Conservation (phyloP, 2,888 invertebrate genomes). For the Teleogryllus oceanicus region DNA sequence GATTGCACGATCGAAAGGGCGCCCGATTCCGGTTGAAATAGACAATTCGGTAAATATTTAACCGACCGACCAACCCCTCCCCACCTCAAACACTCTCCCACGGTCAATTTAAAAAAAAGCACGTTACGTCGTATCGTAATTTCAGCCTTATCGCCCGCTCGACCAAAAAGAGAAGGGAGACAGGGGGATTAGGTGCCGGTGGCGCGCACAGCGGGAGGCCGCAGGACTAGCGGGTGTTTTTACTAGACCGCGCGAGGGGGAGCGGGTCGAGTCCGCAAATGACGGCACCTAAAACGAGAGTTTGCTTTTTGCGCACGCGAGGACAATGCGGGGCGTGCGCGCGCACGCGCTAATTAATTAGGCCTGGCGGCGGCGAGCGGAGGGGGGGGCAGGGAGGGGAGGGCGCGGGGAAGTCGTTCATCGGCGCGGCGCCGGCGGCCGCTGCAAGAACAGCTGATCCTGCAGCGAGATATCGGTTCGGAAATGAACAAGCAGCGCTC, state of each 20-base stretch:
- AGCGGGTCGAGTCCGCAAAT: too few relatives aligned
- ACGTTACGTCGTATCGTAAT: not conserved
- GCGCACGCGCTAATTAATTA: not conserved
- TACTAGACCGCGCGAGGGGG: not conserved
- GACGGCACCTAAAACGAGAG: not conserved
- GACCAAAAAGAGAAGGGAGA: not conserved
- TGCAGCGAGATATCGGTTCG: constrained; percentile 6
- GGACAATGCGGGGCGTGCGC: not conserved
- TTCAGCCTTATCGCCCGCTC: not conserved
- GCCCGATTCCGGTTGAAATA: not conserved
- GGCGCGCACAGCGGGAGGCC: not conserved
- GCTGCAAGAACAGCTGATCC: not conserved
- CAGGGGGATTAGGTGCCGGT: not conserved
- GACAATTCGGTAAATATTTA: constrained; percentile 1
- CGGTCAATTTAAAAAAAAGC: not conserved
- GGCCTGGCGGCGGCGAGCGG: not conserved
- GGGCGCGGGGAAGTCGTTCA: too few relatives aligned
- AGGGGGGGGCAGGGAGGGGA: not conserved
- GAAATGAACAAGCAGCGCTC: not conserved
- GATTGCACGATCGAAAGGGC: not conserved
- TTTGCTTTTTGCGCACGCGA: not conserved
- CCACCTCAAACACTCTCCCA: not conserved
- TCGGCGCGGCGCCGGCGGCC: not conserved
- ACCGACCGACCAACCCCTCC: not conserved
- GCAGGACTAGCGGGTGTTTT: not conserved